Conservation (phyloP, 2,113 vertebrate genomes). For the Rhabdomys dilectus region DNA sequence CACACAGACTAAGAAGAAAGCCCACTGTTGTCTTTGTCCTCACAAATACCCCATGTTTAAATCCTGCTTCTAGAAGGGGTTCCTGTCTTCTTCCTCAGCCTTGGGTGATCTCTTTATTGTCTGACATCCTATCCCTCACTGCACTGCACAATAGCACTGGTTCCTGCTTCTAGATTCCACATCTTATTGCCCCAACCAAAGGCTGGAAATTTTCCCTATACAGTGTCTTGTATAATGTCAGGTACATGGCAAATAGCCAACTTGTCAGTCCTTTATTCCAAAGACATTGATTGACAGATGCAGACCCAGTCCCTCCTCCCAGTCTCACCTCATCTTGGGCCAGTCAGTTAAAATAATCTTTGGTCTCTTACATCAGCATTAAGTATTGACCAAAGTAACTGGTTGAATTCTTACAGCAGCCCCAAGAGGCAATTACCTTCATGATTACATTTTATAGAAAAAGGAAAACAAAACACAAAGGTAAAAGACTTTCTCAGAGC, state of each 20-base stretch:
- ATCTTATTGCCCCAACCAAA: neutral
- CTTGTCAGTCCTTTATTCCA: neutral
- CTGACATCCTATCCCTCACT: neutral
- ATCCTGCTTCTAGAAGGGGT: neutral
- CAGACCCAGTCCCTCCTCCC: neutral
- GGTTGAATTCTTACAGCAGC: neutral
- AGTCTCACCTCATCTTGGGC: neutral
- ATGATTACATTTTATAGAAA: neutral
- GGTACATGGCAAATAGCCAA: neutral
- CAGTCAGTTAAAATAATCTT: slow-evolving; percentile 28
- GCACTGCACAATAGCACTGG: neutral
- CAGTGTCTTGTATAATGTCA: neutral
- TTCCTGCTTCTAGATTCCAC: neutral
- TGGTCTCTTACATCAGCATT: neutral
- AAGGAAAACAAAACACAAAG: slow-evolving; percentile 45
- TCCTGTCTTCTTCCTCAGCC: neutral
- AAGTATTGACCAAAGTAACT: neutral
- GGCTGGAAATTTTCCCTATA: neutral
- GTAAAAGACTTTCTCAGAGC: slow-evolving; percentile 11
- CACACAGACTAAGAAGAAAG: neutral
- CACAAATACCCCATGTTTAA: neutral
- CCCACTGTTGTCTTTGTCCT: neutral
- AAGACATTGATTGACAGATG: neutral
- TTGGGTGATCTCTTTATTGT: neutral
- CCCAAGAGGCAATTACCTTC: neutral